Percentiles rank a stretch among this genome's conserved stretches.
Evolutionary conservation across 1,140 invertebrate genomes (phyloP).

Genomic region (Zeugodacus cucurbitae): DNA sequence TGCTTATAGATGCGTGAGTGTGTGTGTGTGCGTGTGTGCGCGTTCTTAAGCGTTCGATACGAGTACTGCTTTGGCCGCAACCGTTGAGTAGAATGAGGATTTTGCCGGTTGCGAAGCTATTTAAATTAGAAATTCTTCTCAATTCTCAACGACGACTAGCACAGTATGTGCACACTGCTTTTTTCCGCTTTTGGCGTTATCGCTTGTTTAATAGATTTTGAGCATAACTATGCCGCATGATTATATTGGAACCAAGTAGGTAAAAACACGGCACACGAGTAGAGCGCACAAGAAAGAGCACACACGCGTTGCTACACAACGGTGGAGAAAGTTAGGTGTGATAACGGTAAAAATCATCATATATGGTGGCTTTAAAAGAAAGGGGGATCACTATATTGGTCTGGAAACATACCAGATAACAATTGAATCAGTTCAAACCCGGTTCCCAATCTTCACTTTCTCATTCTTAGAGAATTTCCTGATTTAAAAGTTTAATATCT

Average conservation of each 20-base stretch:
- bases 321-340: background rate
- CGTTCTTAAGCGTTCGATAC: background rate
- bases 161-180: background rate
- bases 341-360: too few species aligned
- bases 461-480: too few species aligned
- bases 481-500: too few species aligned
- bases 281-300: background rate
- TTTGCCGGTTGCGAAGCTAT: background rate
- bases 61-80: slow-evolving; percentile 25
- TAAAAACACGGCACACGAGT: background rate
- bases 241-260: background rate
- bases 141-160: background rate
- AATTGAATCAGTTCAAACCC: too few species aligned
- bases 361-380: too few species aligned
- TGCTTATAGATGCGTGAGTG: background rate
- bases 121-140: background rate
- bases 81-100: slow-evolving; percentile 6
- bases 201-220: background rate
- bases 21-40: slow-evolving; percentile 7
- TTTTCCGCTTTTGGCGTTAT: slow-evolving; percentile 14
- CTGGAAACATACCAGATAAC: too few species aligned
- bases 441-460: too few species aligned
- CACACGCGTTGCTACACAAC: background rate
- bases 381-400: too few species aligned
- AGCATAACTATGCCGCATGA: background rate